phyloP scores from a whole-genome alignment of 2,113 vertebrate species.

The Proteles cristata region DNA sequence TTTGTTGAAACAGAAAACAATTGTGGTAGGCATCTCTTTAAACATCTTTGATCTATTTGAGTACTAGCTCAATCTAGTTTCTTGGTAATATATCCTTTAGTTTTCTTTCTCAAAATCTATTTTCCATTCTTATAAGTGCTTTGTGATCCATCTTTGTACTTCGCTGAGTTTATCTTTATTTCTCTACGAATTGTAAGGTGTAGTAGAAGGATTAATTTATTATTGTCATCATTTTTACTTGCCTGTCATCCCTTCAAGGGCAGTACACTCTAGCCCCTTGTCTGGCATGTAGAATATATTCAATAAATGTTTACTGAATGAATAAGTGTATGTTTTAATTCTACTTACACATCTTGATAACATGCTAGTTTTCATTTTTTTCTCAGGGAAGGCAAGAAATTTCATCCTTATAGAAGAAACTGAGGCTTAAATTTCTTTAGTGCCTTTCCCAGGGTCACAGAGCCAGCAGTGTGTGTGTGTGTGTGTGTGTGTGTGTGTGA shows the following conservation, averaged over 20 bases:
- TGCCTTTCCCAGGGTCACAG: background rate
- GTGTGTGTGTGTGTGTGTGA: too few species aligned
- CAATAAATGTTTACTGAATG: constrained; percentile 72
- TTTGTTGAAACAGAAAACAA: background rate
- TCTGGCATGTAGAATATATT: constrained; percentile 73
- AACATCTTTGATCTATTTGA: background rate
- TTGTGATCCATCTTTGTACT: constrained; percentile 11
- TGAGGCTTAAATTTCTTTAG: background rate
- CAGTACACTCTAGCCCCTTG: constrained; percentile 15
- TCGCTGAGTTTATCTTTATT: constrained; percentile 24
- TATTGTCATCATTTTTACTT: background rate
- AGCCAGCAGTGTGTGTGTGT: background rate
- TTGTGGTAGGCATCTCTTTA: constrained; percentile 2
- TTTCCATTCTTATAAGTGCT: constrained; percentile 34
- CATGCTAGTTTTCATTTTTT: constrained; percentile 24
- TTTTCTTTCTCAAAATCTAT: constrained; percentile 9
- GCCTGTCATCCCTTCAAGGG: background rate
- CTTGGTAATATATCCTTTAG: constrained; percentile 9
- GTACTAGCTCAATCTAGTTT: background rate
- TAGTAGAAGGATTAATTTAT: constrained; percentile 49
- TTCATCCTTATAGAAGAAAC: background rate
- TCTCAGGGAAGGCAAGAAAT: constrained; percentile 4
- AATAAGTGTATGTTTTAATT: constrained; percentile 61
- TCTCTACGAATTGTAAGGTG: constrained; percentile 60
- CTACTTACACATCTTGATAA: constrained; percentile 39